Percentiles rank a stretch among this genome's conserved stretches.
Conservation (phyloP, 2,797 vertebrate species). For the Falco novaeseelandiae region DNA sequence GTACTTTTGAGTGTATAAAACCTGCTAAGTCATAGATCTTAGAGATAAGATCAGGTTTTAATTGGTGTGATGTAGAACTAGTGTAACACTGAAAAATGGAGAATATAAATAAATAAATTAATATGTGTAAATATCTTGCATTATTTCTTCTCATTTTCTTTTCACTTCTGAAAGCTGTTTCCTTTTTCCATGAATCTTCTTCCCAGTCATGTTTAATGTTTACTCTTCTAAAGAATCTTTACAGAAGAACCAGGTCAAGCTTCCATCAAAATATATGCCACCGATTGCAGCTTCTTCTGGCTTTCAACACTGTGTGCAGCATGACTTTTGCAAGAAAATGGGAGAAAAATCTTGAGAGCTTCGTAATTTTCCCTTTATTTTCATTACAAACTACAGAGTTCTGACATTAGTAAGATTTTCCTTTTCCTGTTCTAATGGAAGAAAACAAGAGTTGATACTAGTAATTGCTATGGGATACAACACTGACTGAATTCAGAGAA, state of each 20-base stretch:
- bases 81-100: not conserved
- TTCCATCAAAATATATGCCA: not conserved
- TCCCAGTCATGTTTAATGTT: not conserved
- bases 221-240: not conserved
- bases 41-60: not conserved
- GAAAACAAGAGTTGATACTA: not conserved
- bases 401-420: not conserved
- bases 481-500: not conserved
- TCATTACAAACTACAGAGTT: not conserved
- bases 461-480: not conserved
- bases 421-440: not conserved
- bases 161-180: not conserved
- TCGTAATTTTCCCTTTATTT: not conserved
- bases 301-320: not conserved
- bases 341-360: not conserved
- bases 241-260: not conserved
- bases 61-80: conserved; percentile 2
- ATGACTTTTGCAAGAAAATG: not conserved
- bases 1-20: not conserved
- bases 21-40: not conserved
- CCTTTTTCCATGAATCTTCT: not conserved
- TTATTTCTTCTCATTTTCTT: not conserved
- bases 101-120: conserved; percentile 36
- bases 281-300: not conserved
- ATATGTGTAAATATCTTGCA: not conserved